Evolutionary conservation across 2,888 invertebrate species (phyloP).

Genomic region (Hyppa rectilinea): DNA sequence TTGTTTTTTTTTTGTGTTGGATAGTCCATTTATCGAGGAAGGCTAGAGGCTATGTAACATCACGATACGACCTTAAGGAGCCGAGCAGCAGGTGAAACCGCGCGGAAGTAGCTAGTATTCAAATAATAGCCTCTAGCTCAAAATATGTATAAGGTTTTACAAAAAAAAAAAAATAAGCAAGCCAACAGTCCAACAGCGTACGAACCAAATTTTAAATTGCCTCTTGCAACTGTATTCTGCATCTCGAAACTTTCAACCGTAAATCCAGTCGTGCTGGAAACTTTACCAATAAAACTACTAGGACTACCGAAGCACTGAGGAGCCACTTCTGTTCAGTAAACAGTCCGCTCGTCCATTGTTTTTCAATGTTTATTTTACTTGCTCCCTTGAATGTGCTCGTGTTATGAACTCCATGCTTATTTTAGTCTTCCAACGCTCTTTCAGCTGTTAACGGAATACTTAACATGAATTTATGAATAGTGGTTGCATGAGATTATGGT

Average conservation of each 20-base stretch:
- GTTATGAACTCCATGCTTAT: slow-evolving; percentile 52
- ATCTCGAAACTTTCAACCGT: slow-evolving; percentile 42
- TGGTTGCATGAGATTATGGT: slow-evolving; percentile 6
- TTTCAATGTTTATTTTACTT: slow-evolving; percentile 58
- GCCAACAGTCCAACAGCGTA: not conserved
- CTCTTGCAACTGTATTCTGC: slow-evolving; percentile 28
- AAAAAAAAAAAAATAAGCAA: not conserved
- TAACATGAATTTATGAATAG: slow-evolving; percentile 64
- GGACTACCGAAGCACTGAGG: slow-evolving; percentile 23
- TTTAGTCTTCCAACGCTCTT: slow-evolving; percentile 40
- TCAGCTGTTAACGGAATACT: slow-evolving; percentile 59
- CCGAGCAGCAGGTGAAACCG: too few relatives aligned
- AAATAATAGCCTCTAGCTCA: too few relatives aligned
- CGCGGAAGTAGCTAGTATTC: too few relatives aligned
- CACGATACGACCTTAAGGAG: too few relatives aligned
- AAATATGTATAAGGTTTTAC: not conserved
- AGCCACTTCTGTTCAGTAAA: slow-evolving; percentile 37
- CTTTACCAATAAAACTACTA: slow-evolving; percentile 61
- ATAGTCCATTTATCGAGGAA: too few relatives aligned
- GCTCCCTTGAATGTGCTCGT: slow-evolving; percentile 32
- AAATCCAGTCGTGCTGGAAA: slow-evolving; percentile 39
- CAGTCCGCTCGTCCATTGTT: slow-evolving; percentile 39
- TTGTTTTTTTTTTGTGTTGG: too few relatives aligned
- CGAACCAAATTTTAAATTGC: slow-evolving; percentile 48
- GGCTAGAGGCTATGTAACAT: too few relatives aligned